These are phyloP conservation scores for Biston betularia DNA, from an alignment of 2,888 invertebrate species.

Conservation along the genomic window DNA sequence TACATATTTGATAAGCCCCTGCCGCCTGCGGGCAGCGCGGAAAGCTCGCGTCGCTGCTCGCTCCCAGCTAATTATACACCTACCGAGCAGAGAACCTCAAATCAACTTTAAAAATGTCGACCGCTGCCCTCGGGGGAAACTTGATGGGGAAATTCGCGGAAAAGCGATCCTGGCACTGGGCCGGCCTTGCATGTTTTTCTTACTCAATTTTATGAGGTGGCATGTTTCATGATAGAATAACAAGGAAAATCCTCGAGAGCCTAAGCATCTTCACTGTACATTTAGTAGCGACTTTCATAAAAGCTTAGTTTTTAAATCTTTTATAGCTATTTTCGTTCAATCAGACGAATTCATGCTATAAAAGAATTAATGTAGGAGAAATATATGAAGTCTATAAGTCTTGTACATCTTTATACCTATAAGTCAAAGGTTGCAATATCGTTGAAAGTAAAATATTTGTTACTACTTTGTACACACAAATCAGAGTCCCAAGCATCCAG, in stretches of 20 bases:
- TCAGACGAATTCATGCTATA: neutral
- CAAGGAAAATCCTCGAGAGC: slow-evolving; percentile 8
- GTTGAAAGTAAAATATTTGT: neutral
- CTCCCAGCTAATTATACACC: slow-evolving; percentile 78
- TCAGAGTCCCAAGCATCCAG: slow-evolving; percentile 7
- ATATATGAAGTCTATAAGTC: neutral
- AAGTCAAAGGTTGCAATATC: neutral
- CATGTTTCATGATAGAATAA: slow-evolving; percentile 11
- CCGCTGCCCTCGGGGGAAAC: slow-evolving; percentile 36
- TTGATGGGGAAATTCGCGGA: slow-evolving; percentile 43
- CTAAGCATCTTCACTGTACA: neutral
- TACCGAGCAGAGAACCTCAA: slow-evolving; percentile 66
- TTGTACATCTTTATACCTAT: neutral
- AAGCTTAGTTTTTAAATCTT: neutral
- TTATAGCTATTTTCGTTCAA: neutral
- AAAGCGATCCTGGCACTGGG: slow-evolving; percentile 48
- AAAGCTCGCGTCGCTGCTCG: slow-evolving; percentile 66
- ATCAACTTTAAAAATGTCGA: slow-evolving; percentile 66
- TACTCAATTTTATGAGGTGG: slow-evolving; percentile 16
- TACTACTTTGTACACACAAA: slow-evolving; percentile 6
- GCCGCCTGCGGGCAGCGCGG: slow-evolving; percentile 64
- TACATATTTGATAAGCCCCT: slow-evolving; percentile 84
- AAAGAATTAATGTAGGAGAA: neutral
- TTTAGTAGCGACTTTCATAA: neutral
- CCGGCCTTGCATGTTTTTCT: slow-evolving; percentile 33